Conservation (phyloP, 1,140 invertebrate species). For the Nylanderia fulva region DNA sequence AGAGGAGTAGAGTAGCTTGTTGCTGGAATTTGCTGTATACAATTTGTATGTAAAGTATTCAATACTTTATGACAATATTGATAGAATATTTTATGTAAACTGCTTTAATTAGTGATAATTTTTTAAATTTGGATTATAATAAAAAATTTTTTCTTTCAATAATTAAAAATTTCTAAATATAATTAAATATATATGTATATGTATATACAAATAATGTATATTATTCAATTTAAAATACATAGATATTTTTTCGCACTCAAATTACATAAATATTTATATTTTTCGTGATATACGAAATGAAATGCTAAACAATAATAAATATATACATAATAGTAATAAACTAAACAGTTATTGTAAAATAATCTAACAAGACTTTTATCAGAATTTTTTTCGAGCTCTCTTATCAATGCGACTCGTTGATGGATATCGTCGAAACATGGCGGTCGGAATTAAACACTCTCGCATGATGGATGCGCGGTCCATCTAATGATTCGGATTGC, state of each 20-base stretch:
- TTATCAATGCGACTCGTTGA: conserved; percentile 46
- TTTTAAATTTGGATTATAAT: too few species aligned
- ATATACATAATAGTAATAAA: too few species aligned
- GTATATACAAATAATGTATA: not conserved
- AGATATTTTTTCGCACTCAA: too few species aligned
- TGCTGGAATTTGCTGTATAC: not conserved
- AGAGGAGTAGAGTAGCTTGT: conserved; percentile 1
- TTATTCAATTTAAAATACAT: too few species aligned
- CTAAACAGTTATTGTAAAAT: conserved; percentile 7
- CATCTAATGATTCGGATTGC: conserved; percentile 51
- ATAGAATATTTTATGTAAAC: not conserved
- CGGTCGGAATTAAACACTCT: conserved; percentile 52
- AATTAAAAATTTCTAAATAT: not conserved
- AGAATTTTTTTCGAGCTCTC: conserved; percentile 19
- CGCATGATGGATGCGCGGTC: conserved; percentile 47
- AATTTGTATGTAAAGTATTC: conserved; percentile 13
- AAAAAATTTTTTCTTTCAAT: not conserved
- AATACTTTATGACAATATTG: not conserved
- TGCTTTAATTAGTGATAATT: not conserved
- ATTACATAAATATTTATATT: too few species aligned
- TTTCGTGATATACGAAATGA: too few species aligned
- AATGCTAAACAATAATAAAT: too few species aligned
- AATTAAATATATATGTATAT: not conserved
- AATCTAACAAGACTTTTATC: conserved; percentile 17
- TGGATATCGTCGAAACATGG: conserved; percentile 57